Evolutionary conservation across 2,888 invertebrate species (phyloP).

Genomic region (Tetheella fluctuosa): DNA sequence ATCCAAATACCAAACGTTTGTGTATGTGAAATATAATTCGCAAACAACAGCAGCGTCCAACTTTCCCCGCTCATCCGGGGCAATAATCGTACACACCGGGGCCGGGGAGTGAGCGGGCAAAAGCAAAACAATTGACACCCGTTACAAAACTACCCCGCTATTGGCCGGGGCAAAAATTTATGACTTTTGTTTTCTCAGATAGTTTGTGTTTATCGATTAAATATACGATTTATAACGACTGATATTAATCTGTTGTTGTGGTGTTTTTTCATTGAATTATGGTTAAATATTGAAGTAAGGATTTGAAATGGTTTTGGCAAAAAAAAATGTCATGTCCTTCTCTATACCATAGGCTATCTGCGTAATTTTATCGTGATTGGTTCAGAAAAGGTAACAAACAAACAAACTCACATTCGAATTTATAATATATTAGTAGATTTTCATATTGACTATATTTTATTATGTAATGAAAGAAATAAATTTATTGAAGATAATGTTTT

Average conservation of each 20-base stretch:
- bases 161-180: conserved; percentile 70
- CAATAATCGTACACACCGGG: neutral
- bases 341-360: too few species aligned
- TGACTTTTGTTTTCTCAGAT: conserved; percentile 73
- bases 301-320: neutral
- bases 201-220: conserved; percentile 44
- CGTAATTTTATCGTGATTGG: too few species aligned
- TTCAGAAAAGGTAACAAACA: too few species aligned
- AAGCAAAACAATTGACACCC: conserved; percentile 76
- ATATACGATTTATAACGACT: conserved; percentile 7
- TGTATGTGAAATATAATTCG: neutral
- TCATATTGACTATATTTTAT: too few species aligned
- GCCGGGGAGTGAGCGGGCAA: conserved; percentile 13
- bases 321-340: neutral
- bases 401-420: too few species aligned
- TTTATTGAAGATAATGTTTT: too few species aligned
- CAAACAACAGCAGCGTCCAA: neutral
- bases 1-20: neutral
- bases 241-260: conserved; percentile 6
- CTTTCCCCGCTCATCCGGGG: neutral
- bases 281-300: neutral
- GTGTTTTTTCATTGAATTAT: neutral
- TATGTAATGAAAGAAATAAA: too few species aligned
- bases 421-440: too few species aligned
- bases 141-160: conserved; percentile 53